These are phyloP conservation scores for Oplegnathus fasciatus DNA, from an alignment of 2,113 vertebrate genomes.

Conservation along the genomic window DNA sequence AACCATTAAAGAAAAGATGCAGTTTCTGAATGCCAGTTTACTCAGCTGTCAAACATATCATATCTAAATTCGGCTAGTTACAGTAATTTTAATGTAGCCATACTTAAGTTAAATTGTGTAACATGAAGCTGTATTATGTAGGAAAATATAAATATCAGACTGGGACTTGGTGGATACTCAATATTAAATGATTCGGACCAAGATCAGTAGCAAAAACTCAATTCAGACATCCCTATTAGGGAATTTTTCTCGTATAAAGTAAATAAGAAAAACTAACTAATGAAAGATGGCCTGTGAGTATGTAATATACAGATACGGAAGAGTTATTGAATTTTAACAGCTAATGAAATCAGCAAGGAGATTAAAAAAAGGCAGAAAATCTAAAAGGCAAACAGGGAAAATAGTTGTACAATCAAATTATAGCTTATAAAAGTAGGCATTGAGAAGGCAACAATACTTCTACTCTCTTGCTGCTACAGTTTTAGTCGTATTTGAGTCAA, in stretches of 20 bases:
- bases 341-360: conserved; percentile 32
- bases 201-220: not conserved
- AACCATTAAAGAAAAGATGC: not conserved
- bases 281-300: conserved; percentile 23
- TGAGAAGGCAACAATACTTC: conserved; percentile 48
- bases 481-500: conserved; percentile 41
- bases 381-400: conserved; percentile 37
- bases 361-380: conserved; percentile 27
- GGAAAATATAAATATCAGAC: conserved; percentile 31
- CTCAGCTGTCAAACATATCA: not conserved
- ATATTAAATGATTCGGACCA: conserved; percentile 16
- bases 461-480: conserved; percentile 18
- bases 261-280: not conserved
- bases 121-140: conserved; percentile 7
- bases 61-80: not conserved
- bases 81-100: conserved; percentile 1
- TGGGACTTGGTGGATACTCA: conserved; percentile 20
- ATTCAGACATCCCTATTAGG: conserved; percentile 19
- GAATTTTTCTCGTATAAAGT: conserved; percentile 8
- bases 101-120: not conserved
- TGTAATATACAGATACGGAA: conserved; percentile 25
- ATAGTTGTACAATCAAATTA: conserved; percentile 49
- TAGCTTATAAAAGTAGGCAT: conserved; percentile 44
- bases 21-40: not conserved
- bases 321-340: conserved; percentile 36